Evolutionary conservation across 2,888 invertebrate species (phyloP), one percentile per base, ranked within the genome.

Genomic region (Cosmia trapezina): DNA sequence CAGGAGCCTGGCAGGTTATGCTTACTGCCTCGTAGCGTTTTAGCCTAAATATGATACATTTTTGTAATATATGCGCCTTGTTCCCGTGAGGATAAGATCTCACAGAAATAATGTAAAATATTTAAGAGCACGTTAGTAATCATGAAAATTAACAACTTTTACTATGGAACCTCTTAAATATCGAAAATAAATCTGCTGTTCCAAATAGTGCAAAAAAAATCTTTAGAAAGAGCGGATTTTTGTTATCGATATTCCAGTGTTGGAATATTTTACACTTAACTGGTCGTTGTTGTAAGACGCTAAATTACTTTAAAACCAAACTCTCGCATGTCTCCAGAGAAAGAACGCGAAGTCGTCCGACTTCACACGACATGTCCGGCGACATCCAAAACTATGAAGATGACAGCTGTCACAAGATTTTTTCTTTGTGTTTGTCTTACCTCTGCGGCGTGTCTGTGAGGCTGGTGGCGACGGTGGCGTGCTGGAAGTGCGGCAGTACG

Each of bases 401-500:
- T 28, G 41, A 41, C 41, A 41, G 8, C 41, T 41, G 41, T 41
- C 28, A 28, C 28, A 28, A 28, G 28, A 28, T 41, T 41, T 41
- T 8, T 41, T 41, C 41, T 8, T 41, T 22, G 2, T 28, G 22
- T 14, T 19, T 14, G 17, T 8, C 33, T 71, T 91, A 97, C 92
- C 96, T 96, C 79, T 94, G 93, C 78, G 97, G 96, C 1, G 96
- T 95, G 82, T 95, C 93, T 3, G 93, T 92, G 86, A 91, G 87
- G 89, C 93, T 92, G 88, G 94, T 91, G 83, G 93, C 94, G 78
- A 88, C 93, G 61, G 92, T 90, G 72, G 94, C 93, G 91, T 95
- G 94, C 80, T 93, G 93, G 93, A 94, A 95, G 84, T 97, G 97
- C 19, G 98, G 97, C 92, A 98, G 97, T 81, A 98, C 96, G 93